phyloP scores from a whole-genome alignment of 2,888 invertebrate species.

The Mythimna loreyi region DNA sequence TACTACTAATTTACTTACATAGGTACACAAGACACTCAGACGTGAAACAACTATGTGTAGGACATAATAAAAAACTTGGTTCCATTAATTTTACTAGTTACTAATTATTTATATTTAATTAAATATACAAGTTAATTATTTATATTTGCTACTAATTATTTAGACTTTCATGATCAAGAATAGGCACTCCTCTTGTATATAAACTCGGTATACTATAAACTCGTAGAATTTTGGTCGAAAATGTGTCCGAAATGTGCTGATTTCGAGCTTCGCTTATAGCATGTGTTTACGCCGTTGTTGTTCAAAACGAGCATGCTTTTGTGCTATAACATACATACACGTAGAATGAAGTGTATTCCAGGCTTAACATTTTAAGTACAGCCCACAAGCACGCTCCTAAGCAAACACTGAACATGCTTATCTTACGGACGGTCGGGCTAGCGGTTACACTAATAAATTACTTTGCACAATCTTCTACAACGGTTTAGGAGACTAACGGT shows the following conservation, averaged over 20 bases:
- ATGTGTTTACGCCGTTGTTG: not conserved
- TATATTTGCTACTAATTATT: not conserved
- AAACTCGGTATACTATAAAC: not conserved
- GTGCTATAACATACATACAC: not conserved
- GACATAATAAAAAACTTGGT: too few relatives aligned
- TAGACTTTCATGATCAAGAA: not conserved
- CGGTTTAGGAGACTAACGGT: conserved; percentile 35
- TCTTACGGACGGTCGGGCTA: conserved; percentile 39
- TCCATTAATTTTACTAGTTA: too few relatives aligned
- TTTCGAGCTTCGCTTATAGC: not conserved
- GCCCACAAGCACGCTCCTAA: conserved; percentile 37
- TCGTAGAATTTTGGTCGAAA: not conserved
- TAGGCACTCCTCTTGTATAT: not conserved
- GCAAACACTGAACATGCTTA: conserved; percentile 58
- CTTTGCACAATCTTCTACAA: conserved; percentile 52
- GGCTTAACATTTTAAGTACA: conserved; percentile 16
- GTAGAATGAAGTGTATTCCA: not conserved
- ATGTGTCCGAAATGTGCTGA: not conserved
- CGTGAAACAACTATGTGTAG: too few relatives aligned
- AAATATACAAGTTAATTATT: too few relatives aligned
- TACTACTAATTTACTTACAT: too few relatives aligned
- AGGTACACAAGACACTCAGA: too few relatives aligned
- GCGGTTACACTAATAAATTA: conserved; percentile 53
- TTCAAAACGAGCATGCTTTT: not conserved
- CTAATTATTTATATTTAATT: too few relatives aligned